Percentiles rank a stretch among this genome's conserved stretches.
Evolutionary conservation across 2,797 vertebrate genomes (phyloP).

Genomic region (Liparis tanakae): DNA sequence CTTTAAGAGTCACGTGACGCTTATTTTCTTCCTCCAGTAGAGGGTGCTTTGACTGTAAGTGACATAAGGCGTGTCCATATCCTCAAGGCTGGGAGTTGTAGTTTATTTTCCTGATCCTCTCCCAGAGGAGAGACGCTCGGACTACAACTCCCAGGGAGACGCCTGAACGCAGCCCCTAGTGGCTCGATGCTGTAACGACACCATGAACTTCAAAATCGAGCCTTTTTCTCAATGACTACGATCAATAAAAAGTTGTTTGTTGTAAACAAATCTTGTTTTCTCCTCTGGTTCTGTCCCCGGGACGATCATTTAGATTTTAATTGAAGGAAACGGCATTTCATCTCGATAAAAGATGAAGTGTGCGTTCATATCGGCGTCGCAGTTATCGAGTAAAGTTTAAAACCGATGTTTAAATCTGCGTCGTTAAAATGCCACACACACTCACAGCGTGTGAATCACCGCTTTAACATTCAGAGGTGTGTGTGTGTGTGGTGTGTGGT

Average conservation of each 20-base stretch:
- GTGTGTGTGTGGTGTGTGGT: not conserved
- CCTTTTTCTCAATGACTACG: not conserved
- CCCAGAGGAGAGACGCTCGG: not conserved
- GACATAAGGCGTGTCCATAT: too few relatives aligned
- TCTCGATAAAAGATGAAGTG: not conserved
- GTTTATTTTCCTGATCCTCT: too few relatives aligned
- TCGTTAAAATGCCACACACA: conserved; percentile 51
- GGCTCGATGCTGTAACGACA: not conserved
- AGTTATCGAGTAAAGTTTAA: conserved; percentile 33
- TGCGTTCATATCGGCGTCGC: conserved; percentile 14
- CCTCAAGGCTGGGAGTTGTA: too few relatives aligned
- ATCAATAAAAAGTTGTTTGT: not conserved
- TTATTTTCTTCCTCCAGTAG: too few relatives aligned
- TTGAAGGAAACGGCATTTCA: not conserved
- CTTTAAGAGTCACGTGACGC: too few relatives aligned
- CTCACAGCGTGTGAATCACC: conserved; percentile 52
- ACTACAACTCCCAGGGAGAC: not conserved
- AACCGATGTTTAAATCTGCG: conserved; percentile 27
- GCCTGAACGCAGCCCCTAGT: not conserved
- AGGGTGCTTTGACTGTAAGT: too few relatives aligned
- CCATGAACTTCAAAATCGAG: not conserved
- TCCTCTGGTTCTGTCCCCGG: not conserved
- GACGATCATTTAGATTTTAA: not conserved
- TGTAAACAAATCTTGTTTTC: not conserved
- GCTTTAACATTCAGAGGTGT: conserved; percentile 40